Evolutionary conservation across 2,888 invertebrate genomes (phyloP).

Genomic region (Lycia hirtaria): DNA sequence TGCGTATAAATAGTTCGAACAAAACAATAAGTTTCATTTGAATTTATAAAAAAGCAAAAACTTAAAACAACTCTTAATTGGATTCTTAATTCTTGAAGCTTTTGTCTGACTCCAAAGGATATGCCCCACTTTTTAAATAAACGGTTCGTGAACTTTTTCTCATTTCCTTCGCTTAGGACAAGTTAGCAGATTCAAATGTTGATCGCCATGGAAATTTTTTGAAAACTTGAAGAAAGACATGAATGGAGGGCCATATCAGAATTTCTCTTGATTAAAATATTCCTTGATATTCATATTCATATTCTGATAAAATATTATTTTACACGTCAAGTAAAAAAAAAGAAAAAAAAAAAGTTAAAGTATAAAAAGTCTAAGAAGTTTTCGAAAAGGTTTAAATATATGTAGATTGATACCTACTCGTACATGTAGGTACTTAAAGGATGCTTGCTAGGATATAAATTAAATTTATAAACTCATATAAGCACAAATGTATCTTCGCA

Average conservation of each 20-base stretch:
- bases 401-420: no score
- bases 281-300: no score
- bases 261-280: background rate
- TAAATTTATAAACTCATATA: no score
- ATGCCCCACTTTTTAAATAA: slow-evolving; percentile 42
- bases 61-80: slow-evolving; percentile 53
- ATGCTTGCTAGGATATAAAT: no score
- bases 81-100: slow-evolving; percentile 50
- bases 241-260: background rate
- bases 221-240: background rate
- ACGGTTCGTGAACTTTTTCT: slow-evolving; percentile 46
- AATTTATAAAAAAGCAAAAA: slow-evolving; percentile 11
- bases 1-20: slow-evolving; percentile 6
- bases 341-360: no score
- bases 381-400: no score
- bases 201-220: background rate
- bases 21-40: slow-evolving; percentile 1
- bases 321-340: no score
- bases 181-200: slow-evolving; percentile 17
- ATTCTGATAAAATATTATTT: no score
- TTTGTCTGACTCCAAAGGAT: slow-evolving; percentile 32
- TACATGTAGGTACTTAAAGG: no score
- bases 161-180: slow-evolving; percentile 38
- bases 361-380: no score
- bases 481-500: no score